A percentile compares a stretch with the other conserved stretches of the same genome.
Evolutionary conservation across 92 coral and sea anemone genomes (phyloP).

Genomic region (Virgularia gustaviana): DNA sequence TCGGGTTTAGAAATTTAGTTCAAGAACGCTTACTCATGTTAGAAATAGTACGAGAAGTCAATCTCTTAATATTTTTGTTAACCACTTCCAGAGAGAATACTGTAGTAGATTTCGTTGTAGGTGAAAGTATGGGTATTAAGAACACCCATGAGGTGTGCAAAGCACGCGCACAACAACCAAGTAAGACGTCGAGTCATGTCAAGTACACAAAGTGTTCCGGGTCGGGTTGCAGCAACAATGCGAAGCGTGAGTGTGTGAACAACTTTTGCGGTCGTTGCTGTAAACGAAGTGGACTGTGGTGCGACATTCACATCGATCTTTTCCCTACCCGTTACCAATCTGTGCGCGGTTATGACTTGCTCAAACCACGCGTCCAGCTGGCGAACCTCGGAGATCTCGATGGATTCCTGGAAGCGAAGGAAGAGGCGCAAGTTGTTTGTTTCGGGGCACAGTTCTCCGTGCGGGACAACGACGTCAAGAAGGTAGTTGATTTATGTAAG

Average conservation of each 20-base stretch:
- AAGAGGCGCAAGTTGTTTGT: constrained; percentile 59
- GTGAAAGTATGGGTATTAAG: constrained; percentile 82
- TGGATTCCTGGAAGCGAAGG: constrained; percentile 27
- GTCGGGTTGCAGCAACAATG: constrained; percentile 74
- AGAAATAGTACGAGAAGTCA: no score
- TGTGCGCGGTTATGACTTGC: constrained; percentile 50
- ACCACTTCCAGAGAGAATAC: no score
- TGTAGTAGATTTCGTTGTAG: constrained; percentile 52
- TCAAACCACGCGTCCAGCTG: constrained; percentile 39
- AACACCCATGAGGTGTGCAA: constrained; percentile 49
- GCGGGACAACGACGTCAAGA: constrained; percentile 74
- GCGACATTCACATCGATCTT: constrained; percentile 73
- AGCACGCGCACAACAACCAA: constrained; percentile 24
- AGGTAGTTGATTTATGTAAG: constrained; percentile 73
- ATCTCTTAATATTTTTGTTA: no score
- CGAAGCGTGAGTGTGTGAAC: constrained; percentile 82
- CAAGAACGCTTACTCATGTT: no score
- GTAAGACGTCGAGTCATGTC: constrained; percentile 14
- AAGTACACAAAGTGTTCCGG: constrained; percentile 60
- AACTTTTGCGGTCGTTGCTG: constrained; percentile 89
- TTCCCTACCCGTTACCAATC: constrained; percentile 65
- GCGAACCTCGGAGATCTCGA: constrained; percentile 42
- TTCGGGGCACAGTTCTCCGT: constrained; percentile 76
- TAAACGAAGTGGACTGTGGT: constrained; percentile 65
- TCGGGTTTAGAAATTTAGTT: no score